Base-by-base conservation (phyloP, 1,140 invertebrate genomes). In the Drosophila miranda region DNA sequence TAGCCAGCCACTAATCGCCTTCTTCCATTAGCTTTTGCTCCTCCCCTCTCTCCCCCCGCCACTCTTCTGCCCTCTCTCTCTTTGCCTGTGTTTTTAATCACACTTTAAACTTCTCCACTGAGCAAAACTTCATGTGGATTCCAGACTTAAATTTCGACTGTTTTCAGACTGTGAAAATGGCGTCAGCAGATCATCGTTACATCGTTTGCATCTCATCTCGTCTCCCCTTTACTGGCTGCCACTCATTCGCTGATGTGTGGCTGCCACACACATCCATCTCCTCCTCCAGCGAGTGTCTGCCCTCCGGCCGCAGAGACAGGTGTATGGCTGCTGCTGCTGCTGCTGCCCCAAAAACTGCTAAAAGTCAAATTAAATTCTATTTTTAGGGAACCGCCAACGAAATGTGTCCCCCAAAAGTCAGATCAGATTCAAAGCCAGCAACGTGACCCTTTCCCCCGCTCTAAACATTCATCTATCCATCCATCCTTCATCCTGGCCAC, bases 301-400 rank as follows among this genome's bases (percentile, higher is more conserved):
- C 4, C 34, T 11, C 1, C 3, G 2, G 11, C 3, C 11, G 11
- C 8, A 38, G 3, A 38, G 11, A 67, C 61, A 79, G 76, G 54
- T 70, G 52, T 69, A 45, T 28, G 53, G 46, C 67, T 50, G 67
- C 66, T 16, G 42, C n/a, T 16, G 43, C n/a, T 16, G 43, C 43
- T 44, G 43, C 42, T 26, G 23, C 38, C 13, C 30, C 16, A 19
- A 19, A n/a, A 23, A 30, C 56, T 77, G 57, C 44, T 63, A 69
- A 82, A 77, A 73, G 55, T 57, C 61, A 81, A 64, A 81, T 74
- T 78, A 61, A 68, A 70, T 70, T 70, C 67, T 70, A 70, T 59
- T 59, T 70, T 59, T 70, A 70, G 66, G 54, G 11, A 13, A 11
- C 23, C 23, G 34, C 34, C 46, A 16, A 46, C 54, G 46, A 70